Base-by-base conservation (phyloP, 2,888 invertebrate species). In the Limnephilus marmoratus region DNA sequence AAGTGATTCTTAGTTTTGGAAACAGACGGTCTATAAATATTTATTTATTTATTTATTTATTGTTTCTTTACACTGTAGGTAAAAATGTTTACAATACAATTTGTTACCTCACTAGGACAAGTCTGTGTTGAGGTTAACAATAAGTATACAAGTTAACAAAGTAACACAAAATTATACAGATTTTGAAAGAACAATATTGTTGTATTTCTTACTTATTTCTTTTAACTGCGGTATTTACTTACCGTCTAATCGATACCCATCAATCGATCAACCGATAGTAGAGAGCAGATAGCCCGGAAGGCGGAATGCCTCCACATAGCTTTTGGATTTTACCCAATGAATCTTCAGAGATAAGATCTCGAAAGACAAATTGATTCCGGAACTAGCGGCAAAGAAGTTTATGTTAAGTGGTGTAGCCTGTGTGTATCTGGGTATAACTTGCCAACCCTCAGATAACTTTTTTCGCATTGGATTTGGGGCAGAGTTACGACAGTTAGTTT, bases 311-410 rank as follows among this genome's bases (percentile, higher is more conserved):
- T 68, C 24, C 68, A 68, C 68, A n/a, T 24, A 68, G 68, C 68
- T 68, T 68, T 68, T 24, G 68, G 24, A 68, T 68, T 68, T 68
- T 68, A 83, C 37, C 83, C 83, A 83, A 83, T 83, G 83, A 86
- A 45, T 86, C 86, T 86, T 45, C 45, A 29, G 45, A 86, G 86
- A 86, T 45, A 83, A 86, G 86, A 86, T 86, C 86, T n/a, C n/a
- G 86, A 86, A 86, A 85, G 85, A 41, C 37, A 85, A 85, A 85
- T 85, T 45, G 85, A 85, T 45, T 85, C 45, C 85, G 85, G 85
- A 85, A 85, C 37, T n/a, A 41, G 41, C 9, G n/a, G 34, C 24
- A n/a, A n/a, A 41, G 85, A 24, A 85, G 45, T 85, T 45, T 45
- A 83, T 83, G 83, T 83, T 31, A 83, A 34, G 83, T 83, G 37